These are phyloP conservation scores for Tupaia chinensis DNA, from an alignment of 2,113 vertebrate genomes.

Conservation along the genomic window DNA sequence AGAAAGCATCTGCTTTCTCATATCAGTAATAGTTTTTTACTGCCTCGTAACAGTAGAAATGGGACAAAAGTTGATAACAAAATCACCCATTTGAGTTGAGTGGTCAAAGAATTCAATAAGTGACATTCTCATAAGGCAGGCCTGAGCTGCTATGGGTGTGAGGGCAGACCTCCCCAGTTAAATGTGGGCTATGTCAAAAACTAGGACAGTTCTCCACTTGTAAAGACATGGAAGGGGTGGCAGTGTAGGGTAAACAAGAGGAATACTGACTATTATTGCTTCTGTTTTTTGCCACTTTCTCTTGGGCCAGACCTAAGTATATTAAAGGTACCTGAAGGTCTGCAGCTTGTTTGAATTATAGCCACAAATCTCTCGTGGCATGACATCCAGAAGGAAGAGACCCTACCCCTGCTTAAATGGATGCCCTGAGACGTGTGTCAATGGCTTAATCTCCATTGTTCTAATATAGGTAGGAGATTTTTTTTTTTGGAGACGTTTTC, in stretches of 20 bases:
- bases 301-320: not conserved
- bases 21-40: not conserved
- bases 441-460: not conserved
- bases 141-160: not conserved
- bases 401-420: not conserved
- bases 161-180: not conserved
- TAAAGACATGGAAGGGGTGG: not conserved
- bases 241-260: not conserved
- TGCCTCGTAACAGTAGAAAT: not conserved
- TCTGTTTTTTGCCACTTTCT: not conserved
- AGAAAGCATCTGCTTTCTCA: slow-evolving; percentile 13
- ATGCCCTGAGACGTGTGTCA: not conserved
- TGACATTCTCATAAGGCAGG: not conserved
- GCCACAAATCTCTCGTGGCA: not conserved
- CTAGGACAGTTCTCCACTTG: not conserved
- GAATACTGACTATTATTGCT: not conserved
- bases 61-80: slow-evolving; percentile 25
- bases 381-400: not conserved
- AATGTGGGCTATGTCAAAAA: not conserved
- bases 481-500: no score
- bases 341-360: slow-evolving; percentile 7
- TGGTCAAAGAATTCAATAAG: not conserved
- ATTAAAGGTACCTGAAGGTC: not conserved
- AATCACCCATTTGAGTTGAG: slow-evolving; percentile 6
- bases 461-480: no score